A percentile compares a stretch with the other conserved stretches of the same genome.
phyloP scores from a whole-genome alignment of 35 echinoderm and acorn worm genomes.

The Acanthaster planci region DNA sequence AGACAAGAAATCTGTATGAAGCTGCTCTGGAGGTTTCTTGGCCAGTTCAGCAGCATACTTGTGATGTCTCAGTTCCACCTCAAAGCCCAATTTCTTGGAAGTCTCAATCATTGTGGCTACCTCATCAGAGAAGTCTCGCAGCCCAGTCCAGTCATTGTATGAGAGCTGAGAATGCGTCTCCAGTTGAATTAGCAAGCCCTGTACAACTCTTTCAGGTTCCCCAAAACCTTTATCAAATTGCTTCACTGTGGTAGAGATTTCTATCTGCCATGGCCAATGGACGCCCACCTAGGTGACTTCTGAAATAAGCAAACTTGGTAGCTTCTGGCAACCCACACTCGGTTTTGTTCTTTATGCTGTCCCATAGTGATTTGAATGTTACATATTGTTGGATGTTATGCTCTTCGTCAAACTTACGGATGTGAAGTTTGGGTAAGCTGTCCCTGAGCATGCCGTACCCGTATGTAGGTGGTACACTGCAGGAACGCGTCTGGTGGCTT shows the following conservation, averaged over 20 bases:
- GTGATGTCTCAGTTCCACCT: slow-evolving; percentile 14
- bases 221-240: slow-evolving; percentile 25
- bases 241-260: neutral
- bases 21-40: slow-evolving; percentile 27
- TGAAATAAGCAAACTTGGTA: slow-evolving; percentile 34
- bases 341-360: slow-evolving; percentile 7
- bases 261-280: slow-evolving; percentile 6
- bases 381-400: slow-evolving; percentile 25
- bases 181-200: slow-evolving; percentile 20
- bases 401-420: slow-evolving; percentile 10
- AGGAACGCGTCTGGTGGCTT: neutral
- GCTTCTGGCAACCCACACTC: neutral
- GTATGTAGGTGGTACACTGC: neutral
- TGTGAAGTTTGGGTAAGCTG: slow-evolving; percentile 9
- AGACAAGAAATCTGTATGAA: slow-evolving; percentile 19
- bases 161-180: neutral
- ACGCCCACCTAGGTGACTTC: neutral
- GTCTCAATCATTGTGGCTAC: slow-evolving; percentile 14
- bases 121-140: slow-evolving; percentile 23
- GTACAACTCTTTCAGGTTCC: slow-evolving; percentile 2
- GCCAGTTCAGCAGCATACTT: slow-evolving; percentile 6
- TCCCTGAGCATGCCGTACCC: slow-evolving; percentile 11
- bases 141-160: slow-evolving; percentile 9
- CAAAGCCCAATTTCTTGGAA: neutral
- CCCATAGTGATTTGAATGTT: slow-evolving; percentile 32